Evolutionary conservation across 2,797 vertebrate genomes (phyloP), one percentile per base, ranked within the genome.

Genomic region (Manis pentadactyla): DNA sequence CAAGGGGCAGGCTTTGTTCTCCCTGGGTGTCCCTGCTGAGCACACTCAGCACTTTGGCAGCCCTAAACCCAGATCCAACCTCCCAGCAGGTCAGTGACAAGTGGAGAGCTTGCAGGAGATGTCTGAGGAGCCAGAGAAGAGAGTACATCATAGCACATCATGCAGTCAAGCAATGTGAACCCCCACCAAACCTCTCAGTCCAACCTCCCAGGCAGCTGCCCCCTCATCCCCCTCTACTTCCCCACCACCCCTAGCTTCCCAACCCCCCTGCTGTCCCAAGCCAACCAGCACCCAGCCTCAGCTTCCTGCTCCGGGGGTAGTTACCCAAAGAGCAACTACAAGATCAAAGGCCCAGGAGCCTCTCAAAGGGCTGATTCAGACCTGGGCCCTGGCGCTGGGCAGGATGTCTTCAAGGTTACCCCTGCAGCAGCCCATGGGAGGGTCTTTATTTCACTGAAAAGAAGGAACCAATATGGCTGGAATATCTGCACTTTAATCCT

Each of bases 261-360:
- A n/a, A 5, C 11, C 17, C 4, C 51, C 5, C 3, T 85, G 5
- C 2, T 29, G 21, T 42, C 29, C 79, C 63, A 59, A 53, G 31
- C 4, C 37, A 15, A 37, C 27, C 39, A 31, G 42, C 15, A 39
- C 17, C 39, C n/a, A 39, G 51, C 21, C 15, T 53, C 74, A 18
- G n/a, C 73, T 39, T 71, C 51, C 78, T 64, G 37, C 29, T 74
- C 68, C 51, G 57, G 2, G 59, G 1, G 21, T 21, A 39, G 25
- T 39, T 74, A 90, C 77, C 49, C 39, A 42, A 85, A 89, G 68
- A 66, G 23, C 59, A 34, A 51, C 83, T 66, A 17, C n/a, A 86
- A 34, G 57, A 29, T 11, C 11, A 23, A 73, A 84, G 63, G 34
- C 46, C 51, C 57, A 46, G 49, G 78, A 59, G 53, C n/a, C 17